A percentile compares a stretch with the other conserved stretches of the same genome.
Conservation (phyloP, 2,888 invertebrate genomes). For the Acronicta psi region DNA sequence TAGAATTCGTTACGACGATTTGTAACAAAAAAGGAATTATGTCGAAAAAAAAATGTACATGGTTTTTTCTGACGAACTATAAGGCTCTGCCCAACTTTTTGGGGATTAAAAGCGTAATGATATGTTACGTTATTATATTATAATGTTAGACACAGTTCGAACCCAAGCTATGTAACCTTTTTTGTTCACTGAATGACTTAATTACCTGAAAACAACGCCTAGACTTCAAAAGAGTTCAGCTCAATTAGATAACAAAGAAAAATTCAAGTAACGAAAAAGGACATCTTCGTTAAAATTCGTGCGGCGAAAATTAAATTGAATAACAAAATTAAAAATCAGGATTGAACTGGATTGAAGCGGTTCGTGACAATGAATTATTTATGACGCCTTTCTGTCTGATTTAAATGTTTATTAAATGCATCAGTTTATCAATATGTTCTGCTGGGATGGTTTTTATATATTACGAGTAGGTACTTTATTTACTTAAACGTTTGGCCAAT, state of each 20-base stretch:
- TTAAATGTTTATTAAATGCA: conserved; percentile 41
- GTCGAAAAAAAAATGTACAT: neutral
- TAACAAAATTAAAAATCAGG: conserved; percentile 45
- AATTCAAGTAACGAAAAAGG: conserved; percentile 17
- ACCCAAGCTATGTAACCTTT: neutral
- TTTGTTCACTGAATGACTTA: conserved; percentile 1
- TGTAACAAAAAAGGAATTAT: neutral
- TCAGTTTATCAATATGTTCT: conserved; percentile 29
- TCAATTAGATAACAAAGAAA: conserved; percentile 18
- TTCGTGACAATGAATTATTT: conserved; percentile 48
- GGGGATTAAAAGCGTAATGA: no score
- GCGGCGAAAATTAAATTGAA: conserved; percentile 38
- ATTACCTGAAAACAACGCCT: conserved; percentile 8
- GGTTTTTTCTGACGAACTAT: no score
- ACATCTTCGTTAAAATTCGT: conserved; percentile 29
- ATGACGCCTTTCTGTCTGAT: conserved; percentile 29
- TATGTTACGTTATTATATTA: no score
- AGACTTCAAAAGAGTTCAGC: conserved; percentile 2
- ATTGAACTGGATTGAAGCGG: conserved; percentile 37
- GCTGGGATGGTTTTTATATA: no score
- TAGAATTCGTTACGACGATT: conserved; percentile 13
- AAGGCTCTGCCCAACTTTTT: no score
- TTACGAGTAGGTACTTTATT: no score
- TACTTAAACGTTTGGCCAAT: no score
- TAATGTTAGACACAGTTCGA: no score